These are phyloP conservation scores for Galagoides demidoff DNA, from an alignment of 2,797 vertebrate species.

Conservation along the genomic window DNA sequence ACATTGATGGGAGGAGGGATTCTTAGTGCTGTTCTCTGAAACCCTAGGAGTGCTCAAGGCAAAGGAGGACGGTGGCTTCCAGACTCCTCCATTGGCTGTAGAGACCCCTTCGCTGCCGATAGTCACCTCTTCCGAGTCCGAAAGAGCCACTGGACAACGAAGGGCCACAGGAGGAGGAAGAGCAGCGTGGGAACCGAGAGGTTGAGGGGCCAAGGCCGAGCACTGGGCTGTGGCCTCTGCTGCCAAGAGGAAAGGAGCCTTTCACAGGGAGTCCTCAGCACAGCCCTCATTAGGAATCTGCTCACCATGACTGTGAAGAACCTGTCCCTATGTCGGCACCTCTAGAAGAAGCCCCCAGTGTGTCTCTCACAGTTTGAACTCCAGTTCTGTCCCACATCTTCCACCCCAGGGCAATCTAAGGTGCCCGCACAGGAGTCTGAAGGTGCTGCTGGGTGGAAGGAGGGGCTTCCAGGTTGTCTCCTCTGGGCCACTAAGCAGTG, in stretches of 20 bases:
- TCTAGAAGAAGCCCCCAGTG: neutral
- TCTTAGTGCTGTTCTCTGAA: neutral
- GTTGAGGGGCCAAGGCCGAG: conserved; percentile 86
- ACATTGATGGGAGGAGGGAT: neutral
- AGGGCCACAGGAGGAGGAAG: conserved; percentile 95
- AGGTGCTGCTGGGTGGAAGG: neutral
- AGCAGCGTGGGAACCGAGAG: conserved; percentile 88
- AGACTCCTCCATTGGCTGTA: neutral
- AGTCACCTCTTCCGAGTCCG: conserved; percentile 86
- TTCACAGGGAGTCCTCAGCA: neutral
- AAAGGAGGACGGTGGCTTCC: neutral
- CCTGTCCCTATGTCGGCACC: neutral
- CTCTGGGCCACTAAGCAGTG: conserved; percentile 3
- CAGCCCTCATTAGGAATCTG: neutral
- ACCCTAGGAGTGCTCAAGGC: conserved; percentile 3
- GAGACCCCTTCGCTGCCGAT: neutral
- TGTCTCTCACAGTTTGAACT: neutral
- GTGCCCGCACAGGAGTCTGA: neutral
- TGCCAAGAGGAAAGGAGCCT: conserved; percentile 37
- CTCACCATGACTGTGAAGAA: neutral
- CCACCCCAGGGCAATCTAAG: neutral
- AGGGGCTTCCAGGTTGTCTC: neutral
- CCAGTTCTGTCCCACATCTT: neutral
- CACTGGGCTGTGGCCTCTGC: conserved; percentile 80
- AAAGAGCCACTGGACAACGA: conserved; percentile 92